phyloP scores from a whole-genome alignment of 2,113 vertebrate genomes.

The Lethenteron camtschaticum region DNA sequence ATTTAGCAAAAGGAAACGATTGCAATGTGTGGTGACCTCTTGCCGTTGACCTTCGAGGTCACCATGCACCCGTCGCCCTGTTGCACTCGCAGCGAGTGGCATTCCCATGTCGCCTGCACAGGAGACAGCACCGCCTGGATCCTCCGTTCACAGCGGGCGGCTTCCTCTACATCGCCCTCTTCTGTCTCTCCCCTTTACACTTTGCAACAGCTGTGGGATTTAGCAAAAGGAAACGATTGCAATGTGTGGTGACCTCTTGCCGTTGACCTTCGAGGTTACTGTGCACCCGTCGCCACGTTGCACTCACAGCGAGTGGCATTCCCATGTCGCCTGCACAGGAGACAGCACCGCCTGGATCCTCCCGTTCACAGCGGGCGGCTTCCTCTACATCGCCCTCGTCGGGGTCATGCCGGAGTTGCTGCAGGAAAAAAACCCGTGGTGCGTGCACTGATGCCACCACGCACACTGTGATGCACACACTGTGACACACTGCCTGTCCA shows the following conservation, averaged over 20 bases:
- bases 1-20: neutral
- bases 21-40: neutral
- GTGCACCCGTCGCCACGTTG: neutral
- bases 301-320: neutral
- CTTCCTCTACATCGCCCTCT: conserved; percentile 85
- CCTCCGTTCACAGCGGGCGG: conserved; percentile 83
- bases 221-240: too few species aligned
- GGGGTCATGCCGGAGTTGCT: conserved; percentile 81
- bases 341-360: conserved; percentile 65
- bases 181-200: too few species aligned
- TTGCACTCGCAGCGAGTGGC: neutral
- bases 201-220: too few species aligned
- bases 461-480: too few species aligned
- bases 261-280: neutral
- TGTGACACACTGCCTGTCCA: conserved; percentile 8
- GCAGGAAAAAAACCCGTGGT: conserved; percentile 64
- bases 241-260: neutral
- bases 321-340: conserved; percentile 16
- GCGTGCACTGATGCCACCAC: conserved; percentile 13
- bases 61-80: neutral
- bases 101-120: conserved; percentile 9
- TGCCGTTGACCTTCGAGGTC: neutral
- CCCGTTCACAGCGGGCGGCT: conserved; percentile 80
- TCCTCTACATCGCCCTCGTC: conserved; percentile 87
- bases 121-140: conserved; percentile 63